Evolutionary conservation across 1,140 invertebrate genomes (phyloP).

Genomic region (Drosophila ironensis): DNA sequence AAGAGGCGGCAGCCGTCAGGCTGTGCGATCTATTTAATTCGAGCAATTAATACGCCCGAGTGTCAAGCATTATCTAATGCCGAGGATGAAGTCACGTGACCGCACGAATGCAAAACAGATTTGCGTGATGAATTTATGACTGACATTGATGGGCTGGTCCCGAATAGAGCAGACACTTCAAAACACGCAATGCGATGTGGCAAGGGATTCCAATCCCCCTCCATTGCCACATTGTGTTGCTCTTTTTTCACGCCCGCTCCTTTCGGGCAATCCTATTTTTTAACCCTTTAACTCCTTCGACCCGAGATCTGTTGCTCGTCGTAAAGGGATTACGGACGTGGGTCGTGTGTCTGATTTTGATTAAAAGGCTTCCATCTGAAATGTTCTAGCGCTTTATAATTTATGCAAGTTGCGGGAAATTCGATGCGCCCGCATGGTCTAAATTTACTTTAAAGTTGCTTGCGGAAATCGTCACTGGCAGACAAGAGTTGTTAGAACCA

Average conservation of each 20-base stretch:
- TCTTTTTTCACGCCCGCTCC: slow-evolving; percentile 73
- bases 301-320: slow-evolving; percentile 52
- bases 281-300: slow-evolving; percentile 64
- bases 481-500: neutral
- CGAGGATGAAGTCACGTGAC: slow-evolving; percentile 64
- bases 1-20: neutral
- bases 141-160: slow-evolving; percentile 68
- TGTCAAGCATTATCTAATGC: slow-evolving; percentile 72
- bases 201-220: slow-evolving; percentile 34
- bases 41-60: slow-evolving; percentile 68
- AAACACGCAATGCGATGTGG: slow-evolving; percentile 37
- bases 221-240: slow-evolving; percentile 61
- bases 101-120: slow-evolving; percentile 75
- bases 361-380: slow-evolving; percentile 57
- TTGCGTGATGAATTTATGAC: slow-evolving; percentile 80
- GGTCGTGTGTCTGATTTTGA: slow-evolving; percentile 71
- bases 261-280: slow-evolving; percentile 4
- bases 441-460: slow-evolving; percentile 38
- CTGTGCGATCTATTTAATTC: slow-evolving; percentile 58
- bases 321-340: slow-evolving; percentile 52
- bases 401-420: slow-evolving; percentile 71
- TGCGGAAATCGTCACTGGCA: slow-evolving; percentile 13
- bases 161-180: slow-evolving; percentile 47
- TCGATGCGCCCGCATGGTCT: slow-evolving; percentile 66
- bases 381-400: slow-evolving; percentile 46